A percentile compares a stretch with the other conserved stretches of the same genome.
Evolutionary conservation across 1,140 invertebrate species (phyloP).

Genomic region (Monochamus saltuarius): DNA sequence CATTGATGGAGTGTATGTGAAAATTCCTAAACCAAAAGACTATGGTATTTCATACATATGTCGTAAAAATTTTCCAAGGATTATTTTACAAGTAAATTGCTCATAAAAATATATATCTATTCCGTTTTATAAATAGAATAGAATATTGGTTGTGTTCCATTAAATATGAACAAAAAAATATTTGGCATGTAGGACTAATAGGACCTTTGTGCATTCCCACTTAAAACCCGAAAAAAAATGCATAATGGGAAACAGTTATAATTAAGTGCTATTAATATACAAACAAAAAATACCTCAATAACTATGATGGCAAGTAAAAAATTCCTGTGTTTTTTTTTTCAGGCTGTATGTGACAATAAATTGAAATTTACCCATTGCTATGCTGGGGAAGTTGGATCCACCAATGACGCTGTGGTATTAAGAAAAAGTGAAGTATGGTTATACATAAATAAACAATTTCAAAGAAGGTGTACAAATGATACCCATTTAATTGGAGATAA

Average conservation of each 20-base stretch:
- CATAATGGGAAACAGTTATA: no score
- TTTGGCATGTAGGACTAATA: no score
- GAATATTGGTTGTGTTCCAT: no score
- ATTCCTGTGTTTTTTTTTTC: background rate
- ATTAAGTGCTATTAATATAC: no score
- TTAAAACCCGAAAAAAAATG: no score
- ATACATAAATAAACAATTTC: constrained; percentile 4
- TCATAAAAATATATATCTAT: no score
- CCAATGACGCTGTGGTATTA: background rate
- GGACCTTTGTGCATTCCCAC: no score
- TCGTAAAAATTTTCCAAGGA: background rate
- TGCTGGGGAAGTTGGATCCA: background rate
- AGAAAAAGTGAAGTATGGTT: constrained; percentile 6
- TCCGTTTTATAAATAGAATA: no score
- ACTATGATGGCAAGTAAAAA: no score
- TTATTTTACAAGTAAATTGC: constrained; percentile 9
- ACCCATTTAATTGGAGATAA: constrained; percentile 7
- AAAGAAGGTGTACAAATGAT: background rate
- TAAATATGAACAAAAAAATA: no score
- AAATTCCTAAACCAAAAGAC: constrained; percentile 1
- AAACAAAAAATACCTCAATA: no score
- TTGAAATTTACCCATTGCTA: background rate
- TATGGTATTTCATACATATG: background rate
- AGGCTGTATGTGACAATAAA: background rate
- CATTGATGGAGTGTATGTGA: background rate